Base-by-base conservation (phyloP, 2,888 invertebrate genomes). In the Onthophagus sagittarius region DNA sequence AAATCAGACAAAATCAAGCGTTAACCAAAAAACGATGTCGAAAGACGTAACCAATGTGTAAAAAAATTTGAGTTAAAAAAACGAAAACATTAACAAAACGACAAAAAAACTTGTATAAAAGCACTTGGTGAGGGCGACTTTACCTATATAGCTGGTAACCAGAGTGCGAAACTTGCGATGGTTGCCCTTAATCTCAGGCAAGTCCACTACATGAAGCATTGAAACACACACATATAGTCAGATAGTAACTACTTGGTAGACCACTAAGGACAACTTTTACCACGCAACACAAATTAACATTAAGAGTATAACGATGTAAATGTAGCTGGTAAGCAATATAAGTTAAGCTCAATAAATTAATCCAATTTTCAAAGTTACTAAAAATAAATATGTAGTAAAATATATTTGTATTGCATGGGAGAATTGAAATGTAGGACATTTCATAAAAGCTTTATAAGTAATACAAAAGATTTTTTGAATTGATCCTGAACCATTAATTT, bases 81-180 rank as follows among this genome's bases (percentile, higher is more conserved):
- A 77, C 76, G 71, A 73, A 63, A 70, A 73, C 72, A 69, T 71
- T 65, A 72, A 70, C 63, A 73, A 65, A 62, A 62, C 72, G 72
- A 76, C 63, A 72, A 75, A 75, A 72, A 74, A 75, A 75, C 71
- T 72, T 72, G 78, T 77, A 74, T 62, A 32, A 71, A 74, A 74
- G 74, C 74, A 74, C 69, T 53, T 67, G 72, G 74, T 72, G 71
- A 74, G 71, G 70, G 74, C 71, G 75, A 82, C 82, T 83, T 91
- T 97, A 98, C 98, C 98, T 96, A 98, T 96, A 88, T 97, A 97
- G 90, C 97, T 97, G 91, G 97, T 96, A 90, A 98, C 98, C 91
- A 98, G 93, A 88, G 97, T 98, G 90, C 98, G 94, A 94, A 99
- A 99, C 92, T 98, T 98, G 92, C 96, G 95, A 90, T 97, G 97